A percentile compares a stretch with the other conserved stretches of the same genome.
These are phyloP conservation scores for Dendrolimus houi DNA, from an alignment of 2,888 invertebrate species.

Conservation along the genomic window DNA sequence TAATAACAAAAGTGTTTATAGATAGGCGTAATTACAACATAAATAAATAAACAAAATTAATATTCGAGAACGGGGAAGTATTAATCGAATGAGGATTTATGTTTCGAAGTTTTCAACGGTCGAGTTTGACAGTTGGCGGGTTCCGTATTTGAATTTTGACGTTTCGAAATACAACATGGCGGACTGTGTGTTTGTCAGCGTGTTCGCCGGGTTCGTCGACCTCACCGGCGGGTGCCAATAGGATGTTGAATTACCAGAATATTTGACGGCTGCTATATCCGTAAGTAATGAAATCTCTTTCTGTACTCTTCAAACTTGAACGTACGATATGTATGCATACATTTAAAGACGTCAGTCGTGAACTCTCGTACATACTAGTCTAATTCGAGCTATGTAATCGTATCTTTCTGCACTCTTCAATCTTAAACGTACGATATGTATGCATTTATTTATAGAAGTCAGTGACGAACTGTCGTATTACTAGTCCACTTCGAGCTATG, in stretches of 20 bases:
- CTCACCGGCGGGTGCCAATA: slow-evolving; percentile 37
- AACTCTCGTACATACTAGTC: too few species aligned
- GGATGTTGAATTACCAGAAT: slow-evolving; percentile 67
- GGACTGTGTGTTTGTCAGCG: slow-evolving; percentile 58
- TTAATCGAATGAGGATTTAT: slow-evolving; percentile 13
- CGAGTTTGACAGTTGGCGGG: slow-evolving; percentile 49
- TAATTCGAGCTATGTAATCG: too few species aligned
- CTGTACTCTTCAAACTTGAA: neutral
- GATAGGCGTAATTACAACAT: slow-evolving; percentile 63
- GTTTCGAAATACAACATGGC: slow-evolving; percentile 58
- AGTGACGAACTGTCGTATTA: too few species aligned
- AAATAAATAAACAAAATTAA: slow-evolving; percentile 21
- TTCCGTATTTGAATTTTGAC: slow-evolving; percentile 31
- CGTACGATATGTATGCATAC: too few species aligned
- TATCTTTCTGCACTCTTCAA: too few species aligned
- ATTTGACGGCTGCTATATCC: slow-evolving; percentile 69
- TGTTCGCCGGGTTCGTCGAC: slow-evolving; percentile 55
- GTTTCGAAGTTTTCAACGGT: slow-evolving; percentile 31
- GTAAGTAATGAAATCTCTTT: slow-evolving; percentile 40
- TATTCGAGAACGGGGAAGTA: slow-evolving; percentile 8
- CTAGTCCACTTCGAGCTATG: too few species aligned
- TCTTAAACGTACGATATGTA: too few species aligned
- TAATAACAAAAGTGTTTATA: slow-evolving; percentile 55
- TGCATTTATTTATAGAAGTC: too few species aligned
- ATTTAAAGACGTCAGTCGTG: too few species aligned